A percentile compares a stretch with the other conserved stretches of the same genome.
Evolutionary conservation across 1,140 invertebrate genomes (phyloP).

Genomic region (Pteromalus puparum): DNA sequence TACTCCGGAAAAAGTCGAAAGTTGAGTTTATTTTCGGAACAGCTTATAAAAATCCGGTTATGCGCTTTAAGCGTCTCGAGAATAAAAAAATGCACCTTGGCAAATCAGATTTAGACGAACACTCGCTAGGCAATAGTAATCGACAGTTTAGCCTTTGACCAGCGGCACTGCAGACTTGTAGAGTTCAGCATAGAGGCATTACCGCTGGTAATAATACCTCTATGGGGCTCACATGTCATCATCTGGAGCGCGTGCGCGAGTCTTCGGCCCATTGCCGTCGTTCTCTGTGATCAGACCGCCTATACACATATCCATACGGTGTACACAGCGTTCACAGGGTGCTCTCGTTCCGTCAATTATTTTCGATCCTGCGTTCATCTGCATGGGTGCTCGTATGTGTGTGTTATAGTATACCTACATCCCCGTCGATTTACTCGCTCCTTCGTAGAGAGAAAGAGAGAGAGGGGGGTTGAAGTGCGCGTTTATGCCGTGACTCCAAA

Average conservation of each 20-base stretch:
- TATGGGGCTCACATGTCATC: background rate
- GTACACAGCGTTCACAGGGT: background rate
- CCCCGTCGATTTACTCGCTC: conserved; percentile 5
- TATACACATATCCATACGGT: background rate
- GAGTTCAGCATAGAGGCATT: too few relatives aligned
- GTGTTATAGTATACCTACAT: background rate
- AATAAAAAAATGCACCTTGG: too few relatives aligned
- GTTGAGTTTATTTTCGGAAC: too few relatives aligned
- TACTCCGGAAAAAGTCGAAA: too few relatives aligned
- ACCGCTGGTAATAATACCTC: too few relatives aligned
- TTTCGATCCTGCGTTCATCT: background rate
- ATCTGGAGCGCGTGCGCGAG: too few relatives aligned
- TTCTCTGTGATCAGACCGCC: background rate
- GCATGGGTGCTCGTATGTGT: background rate
- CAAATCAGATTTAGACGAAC: background rate
- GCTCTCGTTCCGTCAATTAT: conserved; percentile 37
- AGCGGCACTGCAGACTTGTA: background rate
- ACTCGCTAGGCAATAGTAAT: background rate
- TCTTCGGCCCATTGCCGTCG: background rate
- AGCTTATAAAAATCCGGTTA: too few relatives aligned
- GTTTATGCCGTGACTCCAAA: background rate
- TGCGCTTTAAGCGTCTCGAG: too few relatives aligned
- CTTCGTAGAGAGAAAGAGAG: background rate
- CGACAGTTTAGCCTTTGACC: background rate
- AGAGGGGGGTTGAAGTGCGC: background rate